phyloP scores from a whole-genome alignment of 1,140 invertebrate species.

The Teleogryllus occipitalis region DNA sequence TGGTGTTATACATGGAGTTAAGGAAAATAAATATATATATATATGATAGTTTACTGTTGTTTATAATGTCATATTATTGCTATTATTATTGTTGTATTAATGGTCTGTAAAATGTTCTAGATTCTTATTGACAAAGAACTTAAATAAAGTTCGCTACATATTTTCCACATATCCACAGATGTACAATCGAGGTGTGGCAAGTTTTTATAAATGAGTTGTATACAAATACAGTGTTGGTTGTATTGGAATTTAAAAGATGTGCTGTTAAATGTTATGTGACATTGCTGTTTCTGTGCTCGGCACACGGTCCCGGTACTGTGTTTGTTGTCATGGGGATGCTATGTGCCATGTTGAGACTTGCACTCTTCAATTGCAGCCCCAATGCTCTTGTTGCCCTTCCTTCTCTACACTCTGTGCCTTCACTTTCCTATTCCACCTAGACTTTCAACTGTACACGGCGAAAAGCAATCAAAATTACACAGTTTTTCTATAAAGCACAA shows the following conservation, averaged over 20 bases:
- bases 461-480: constrained; percentile 23
- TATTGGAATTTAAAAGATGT: background rate
- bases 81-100: constrained; percentile 6
- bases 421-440: constrained; percentile 20
- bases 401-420: constrained; percentile 22
- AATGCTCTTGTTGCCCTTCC: constrained; percentile 17
- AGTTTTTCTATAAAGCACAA: constrained; percentile 23
- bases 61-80: constrained; percentile 6
- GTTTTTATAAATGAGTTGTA: constrained; percentile 5
- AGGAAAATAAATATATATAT: background rate
- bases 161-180: background rate
- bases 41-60: constrained; percentile 5
- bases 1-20: constrained; percentile 4
- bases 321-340: constrained; percentile 8
- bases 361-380: constrained; percentile 16
- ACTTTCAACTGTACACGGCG: constrained; percentile 20
- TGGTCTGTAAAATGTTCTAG: background rate
- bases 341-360: constrained; percentile 6
- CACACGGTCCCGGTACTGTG: background rate
- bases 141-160: background rate
- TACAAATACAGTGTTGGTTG: background rate
- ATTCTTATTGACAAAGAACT: constrained; percentile 2
- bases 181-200: constrained; percentile 2
- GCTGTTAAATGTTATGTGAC: constrained; percentile 9
- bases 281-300: background rate